Evolutionary conservation across 2,113 vertebrate species (phyloP).

Genomic region (Anoplopoma fimbria): DNA sequence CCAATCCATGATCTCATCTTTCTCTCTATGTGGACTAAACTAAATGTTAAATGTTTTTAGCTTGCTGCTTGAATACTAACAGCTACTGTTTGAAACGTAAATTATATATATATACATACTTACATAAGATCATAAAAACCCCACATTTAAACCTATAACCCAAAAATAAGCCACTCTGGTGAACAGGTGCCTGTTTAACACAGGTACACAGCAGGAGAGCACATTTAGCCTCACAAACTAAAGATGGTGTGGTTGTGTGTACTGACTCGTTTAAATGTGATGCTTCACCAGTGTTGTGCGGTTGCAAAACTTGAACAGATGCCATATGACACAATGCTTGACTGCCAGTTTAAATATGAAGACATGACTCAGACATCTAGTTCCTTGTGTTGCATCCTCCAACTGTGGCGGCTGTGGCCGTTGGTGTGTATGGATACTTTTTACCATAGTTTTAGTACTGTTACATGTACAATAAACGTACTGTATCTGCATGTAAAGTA

Average conservation of each 20-base stretch:
- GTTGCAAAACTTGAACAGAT: not conserved
- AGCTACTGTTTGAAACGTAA: not conserved
- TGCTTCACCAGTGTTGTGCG: not conserved
- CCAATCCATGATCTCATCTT: too few species aligned
- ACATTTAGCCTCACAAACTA: not conserved
- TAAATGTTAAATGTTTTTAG: too few species aligned
- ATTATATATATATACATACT: not conserved
- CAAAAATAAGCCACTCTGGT: not conserved
- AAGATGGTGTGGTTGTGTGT: not conserved
- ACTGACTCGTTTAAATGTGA: not conserved
- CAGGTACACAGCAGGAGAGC: not conserved
- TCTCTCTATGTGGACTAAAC: too few species aligned
- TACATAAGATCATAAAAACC: too few species aligned
- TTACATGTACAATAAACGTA: not conserved
- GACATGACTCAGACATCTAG: not conserved
- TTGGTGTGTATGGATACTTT: not conserved
- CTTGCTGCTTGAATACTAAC: not conserved
- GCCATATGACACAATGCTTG: not conserved
- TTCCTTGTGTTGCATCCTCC: not conserved
- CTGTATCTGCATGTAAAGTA: not conserved
- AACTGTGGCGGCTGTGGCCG: not conserved
- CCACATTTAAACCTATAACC: not conserved
- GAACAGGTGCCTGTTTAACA: not conserved
- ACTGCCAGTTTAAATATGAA: not conserved
- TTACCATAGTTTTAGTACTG: not conserved